These are phyloP conservation scores for Schizopygopsis malacanthus DNA, from an alignment of 2,797 vertebrate genomes.

Conservation along the genomic window DNA sequence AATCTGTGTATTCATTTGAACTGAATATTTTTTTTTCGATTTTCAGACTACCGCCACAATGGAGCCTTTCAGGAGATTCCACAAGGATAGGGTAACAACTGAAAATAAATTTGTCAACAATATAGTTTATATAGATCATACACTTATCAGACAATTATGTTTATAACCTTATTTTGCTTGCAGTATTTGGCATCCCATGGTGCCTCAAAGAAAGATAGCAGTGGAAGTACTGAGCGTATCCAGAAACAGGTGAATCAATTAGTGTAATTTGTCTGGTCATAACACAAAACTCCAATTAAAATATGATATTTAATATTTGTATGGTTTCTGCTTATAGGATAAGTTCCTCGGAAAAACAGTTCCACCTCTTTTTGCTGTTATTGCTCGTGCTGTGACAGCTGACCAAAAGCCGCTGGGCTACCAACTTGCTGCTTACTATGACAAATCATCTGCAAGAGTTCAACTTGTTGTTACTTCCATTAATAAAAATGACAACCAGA, in stretches of 20 bases:
- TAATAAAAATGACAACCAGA: conserved; percentile 77
- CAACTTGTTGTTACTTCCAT: conserved; percentile 82
- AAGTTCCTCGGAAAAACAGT: conserved; percentile 75
- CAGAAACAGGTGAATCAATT: conserved; percentile 70
- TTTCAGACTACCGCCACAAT: conserved; percentile 50
- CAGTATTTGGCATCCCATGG: conserved; percentile 62
- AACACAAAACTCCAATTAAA: no score
- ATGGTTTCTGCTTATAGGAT: conserved; percentile 64
- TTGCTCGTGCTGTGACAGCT: conserved; percentile 74
- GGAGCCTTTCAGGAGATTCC: conserved; percentile 65
- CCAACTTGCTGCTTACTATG: conserved; percentile 79
- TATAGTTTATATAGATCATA: background rate
- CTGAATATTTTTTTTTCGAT: background rate
- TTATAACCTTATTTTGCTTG: conserved; percentile 18
- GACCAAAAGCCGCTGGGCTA: conserved; percentile 79
- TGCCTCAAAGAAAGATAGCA: conserved; percentile 37
- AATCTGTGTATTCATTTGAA: background rate
- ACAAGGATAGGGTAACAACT: conserved; percentile 68
- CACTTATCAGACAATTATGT: background rate
- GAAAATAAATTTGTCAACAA: background rate
- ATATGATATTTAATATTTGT: background rate
- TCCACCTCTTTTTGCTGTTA: conserved; percentile 71
- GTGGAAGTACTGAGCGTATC: conserved; percentile 70
- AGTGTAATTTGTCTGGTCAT: background rate
- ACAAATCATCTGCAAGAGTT: conserved; percentile 69